Conservation (phyloP, 2,888 invertebrate species). For the Esperia sulphurella region DNA sequence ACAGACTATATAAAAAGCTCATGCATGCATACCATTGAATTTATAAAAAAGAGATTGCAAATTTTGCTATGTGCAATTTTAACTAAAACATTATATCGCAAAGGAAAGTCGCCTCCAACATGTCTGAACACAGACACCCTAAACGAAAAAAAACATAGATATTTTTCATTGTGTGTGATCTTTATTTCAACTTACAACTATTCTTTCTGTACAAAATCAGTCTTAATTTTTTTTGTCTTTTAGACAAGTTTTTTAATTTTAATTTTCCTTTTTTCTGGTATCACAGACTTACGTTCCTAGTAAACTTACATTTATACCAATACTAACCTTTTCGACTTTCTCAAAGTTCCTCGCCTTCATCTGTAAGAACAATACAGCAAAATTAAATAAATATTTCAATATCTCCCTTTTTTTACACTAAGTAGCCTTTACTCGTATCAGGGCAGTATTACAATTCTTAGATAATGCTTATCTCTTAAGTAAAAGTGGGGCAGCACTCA, state of each 20-base stretch:
- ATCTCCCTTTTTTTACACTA: too few species aligned
- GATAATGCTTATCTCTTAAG: too few species aligned
- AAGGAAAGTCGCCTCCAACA: constrained; percentile 68
- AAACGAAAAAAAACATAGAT: constrained; percentile 63
- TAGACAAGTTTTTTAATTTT: constrained; percentile 8
- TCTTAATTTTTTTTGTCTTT: constrained; percentile 4
- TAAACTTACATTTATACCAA: constrained; percentile 31
- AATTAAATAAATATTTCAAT: too few species aligned
- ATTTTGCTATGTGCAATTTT: too few species aligned
- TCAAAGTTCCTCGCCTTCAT: constrained; percentile 99
- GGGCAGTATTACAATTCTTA: too few species aligned
- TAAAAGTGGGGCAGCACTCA: too few species aligned
- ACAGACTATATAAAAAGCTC: too few species aligned
- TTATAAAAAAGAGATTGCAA: too few species aligned
- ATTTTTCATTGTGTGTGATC: constrained; percentile 28
- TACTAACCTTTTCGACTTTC: constrained; percentile 98
- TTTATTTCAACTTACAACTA: constrained; percentile 58
- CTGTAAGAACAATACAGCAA: constrained; percentile 79
- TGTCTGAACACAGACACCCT: constrained; percentile 75
- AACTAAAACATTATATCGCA: constrained; percentile 22
- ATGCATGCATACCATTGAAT: too few species aligned
- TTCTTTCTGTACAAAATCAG: constrained; percentile 11
- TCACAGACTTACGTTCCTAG: constrained; percentile 7
- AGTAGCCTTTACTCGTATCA: too few species aligned
- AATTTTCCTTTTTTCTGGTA: constrained; percentile 6